phyloP scores from a whole-genome alignment of 2,113 vertebrate species.

The Brachyistius frenatus region DNA sequence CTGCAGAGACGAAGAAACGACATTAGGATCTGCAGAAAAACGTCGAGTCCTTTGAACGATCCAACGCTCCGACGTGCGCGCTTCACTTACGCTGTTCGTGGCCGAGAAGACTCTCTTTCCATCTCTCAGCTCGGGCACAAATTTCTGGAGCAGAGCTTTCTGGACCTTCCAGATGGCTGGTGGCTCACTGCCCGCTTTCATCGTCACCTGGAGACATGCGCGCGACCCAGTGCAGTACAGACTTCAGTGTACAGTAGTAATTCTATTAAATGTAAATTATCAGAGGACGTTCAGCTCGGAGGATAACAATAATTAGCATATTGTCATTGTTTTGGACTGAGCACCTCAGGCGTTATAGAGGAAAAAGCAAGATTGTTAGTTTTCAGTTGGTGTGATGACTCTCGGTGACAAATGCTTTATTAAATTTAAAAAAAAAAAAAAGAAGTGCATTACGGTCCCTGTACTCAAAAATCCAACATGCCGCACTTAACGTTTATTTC shows the following conservation, averaged over 20 bases:
- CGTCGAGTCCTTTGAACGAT: not conserved
- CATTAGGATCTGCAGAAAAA: no score
- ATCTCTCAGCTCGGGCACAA: constrained; percentile 96
- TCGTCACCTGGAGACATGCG: constrained; percentile 84
- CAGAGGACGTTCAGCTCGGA: not conserved
- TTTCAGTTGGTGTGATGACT: no score
- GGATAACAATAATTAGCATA: not conserved
- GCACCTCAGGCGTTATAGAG: not conserved
- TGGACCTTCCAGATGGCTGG: constrained; percentile 99
- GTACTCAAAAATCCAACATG: not conserved
- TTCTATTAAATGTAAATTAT: not conserved
- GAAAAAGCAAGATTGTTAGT: no score
- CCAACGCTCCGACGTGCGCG: not conserved
- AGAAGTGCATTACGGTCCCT: no score
- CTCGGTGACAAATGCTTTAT: not conserved
- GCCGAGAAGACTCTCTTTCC: constrained; percentile 96
- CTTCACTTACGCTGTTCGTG: constrained; percentile 94
- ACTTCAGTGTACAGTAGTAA: constrained; percentile 13
- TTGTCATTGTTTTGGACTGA: not conserved
- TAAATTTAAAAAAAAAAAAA: no score
- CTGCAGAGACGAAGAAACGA: constrained; percentile 69
- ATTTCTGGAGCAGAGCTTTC: constrained; percentile 98
- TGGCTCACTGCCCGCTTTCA: constrained; percentile 92
- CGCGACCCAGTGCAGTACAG: constrained; percentile 10
- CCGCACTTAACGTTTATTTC: not conserved